Base-by-base conservation (phyloP, 1,140 invertebrate genomes). In the Orussus abietinus region DNA sequence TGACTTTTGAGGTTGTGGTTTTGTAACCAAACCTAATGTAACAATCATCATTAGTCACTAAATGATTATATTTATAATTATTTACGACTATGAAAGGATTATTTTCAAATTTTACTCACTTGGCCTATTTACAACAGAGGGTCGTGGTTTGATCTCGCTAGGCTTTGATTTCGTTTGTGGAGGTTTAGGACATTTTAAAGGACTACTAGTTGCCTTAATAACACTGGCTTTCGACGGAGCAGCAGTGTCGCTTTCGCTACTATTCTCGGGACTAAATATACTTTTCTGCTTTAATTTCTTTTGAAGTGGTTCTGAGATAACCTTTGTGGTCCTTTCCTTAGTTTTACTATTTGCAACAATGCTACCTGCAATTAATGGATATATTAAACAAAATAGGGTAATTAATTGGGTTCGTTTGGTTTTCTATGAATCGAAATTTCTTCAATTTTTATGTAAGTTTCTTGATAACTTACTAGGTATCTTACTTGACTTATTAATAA, bases 211-310 rank as follows among this genome's bases (percentile, higher is more conserved):
- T 4, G 50, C n/a, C 30, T 70, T 72, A 10, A 48, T 15, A n/a
- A 45, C 25, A 32, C 42, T 55, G 47, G 55, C 34, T 66, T 76
- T 62, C 33, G 62, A 31, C 3, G 62, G 41, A 13, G 51, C 38
- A 14, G 56, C 55, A 43, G 59, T 67, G 47, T 86, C 84, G 43
- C 84, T 85, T 65, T 86, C 84, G 19, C 84, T 86, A 62, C 84
- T 86, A 50, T 88, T 87, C 51, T 88, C 86, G 1, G 86, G 85
- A 48, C 85, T 88, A 51, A 88, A 88, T 57, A 88, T 88, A 64
- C 86, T 88, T 58, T 87, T 88, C 45, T 85, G 86, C 51, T 87
- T 88, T 10, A 75, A 57, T 38, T 81, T 82, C 22, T 77, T 74
- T 49, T 77, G 72, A 0, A 62, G 58, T 37, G 68, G 63, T 66